Conservation (phyloP, 2,888 invertebrate genomes). For the Scaptomyza polygonia region DNA sequence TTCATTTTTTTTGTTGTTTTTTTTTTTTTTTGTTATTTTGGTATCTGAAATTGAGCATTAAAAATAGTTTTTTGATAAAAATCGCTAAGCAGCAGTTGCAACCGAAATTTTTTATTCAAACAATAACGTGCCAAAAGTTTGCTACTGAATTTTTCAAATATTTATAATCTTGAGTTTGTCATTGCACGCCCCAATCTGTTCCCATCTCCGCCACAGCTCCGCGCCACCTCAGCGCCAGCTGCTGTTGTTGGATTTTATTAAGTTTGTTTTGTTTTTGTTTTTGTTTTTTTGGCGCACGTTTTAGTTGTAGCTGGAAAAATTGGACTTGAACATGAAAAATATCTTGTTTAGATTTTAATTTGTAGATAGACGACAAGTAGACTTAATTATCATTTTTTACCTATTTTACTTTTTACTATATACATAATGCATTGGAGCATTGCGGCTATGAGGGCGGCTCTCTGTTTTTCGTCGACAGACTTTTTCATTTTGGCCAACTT, state of each 20-base stretch:
- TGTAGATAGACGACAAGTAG: conserved; percentile 81
- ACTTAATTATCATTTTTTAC: conserved; percentile 82
- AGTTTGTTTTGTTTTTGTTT: conserved; percentile 51
- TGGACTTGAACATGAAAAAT: conserved; percentile 79
- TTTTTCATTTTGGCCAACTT: conserved; percentile 71
- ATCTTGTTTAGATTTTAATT: conserved; percentile 83
- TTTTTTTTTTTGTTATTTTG: too few relatives aligned
- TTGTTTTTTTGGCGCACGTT: conserved; percentile 76
- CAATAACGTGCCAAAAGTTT: conserved; percentile 82
- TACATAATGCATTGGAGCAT: conserved; percentile 67
- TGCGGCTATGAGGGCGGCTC: conserved; percentile 62
- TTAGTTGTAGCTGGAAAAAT: conserved; percentile 78
- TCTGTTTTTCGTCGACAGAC: conserved; percentile 19
- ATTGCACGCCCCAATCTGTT: conserved; percentile 33
- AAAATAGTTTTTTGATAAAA: conserved; percentile 75
- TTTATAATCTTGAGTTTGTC: conserved; percentile 72
- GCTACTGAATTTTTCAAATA: conserved; percentile 83
- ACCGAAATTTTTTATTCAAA: conserved; percentile 60
- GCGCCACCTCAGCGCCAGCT: background rate
- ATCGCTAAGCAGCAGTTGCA: conserved; percentile 56
- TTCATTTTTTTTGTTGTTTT: conserved; percentile 28
- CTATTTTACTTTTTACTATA: conserved; percentile 55
- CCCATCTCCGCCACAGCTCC: background rate
- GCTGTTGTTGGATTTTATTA: conserved; percentile 26
- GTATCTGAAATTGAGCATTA: conserved; percentile 57